Evolutionary conservation across 2,888 invertebrate species (phyloP), one percentile per base, ranked within the genome.

Genomic region (Leptogaster cylindrica): DNA sequence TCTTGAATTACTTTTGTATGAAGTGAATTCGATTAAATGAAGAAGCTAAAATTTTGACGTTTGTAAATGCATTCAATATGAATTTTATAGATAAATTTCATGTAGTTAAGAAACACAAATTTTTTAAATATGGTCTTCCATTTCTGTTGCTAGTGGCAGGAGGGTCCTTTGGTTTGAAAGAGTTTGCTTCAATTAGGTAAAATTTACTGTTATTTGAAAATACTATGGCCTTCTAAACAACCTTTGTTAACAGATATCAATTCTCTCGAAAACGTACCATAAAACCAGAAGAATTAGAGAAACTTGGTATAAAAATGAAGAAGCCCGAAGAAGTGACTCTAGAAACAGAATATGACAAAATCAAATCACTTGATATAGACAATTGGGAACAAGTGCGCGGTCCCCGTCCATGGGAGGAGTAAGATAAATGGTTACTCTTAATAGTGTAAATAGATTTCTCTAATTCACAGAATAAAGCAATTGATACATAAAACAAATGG

Each of bases 351-450:
- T 93, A 85, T 82, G 89, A 92, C 72, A 89, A 89, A 79, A 83
- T 92, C 2, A 84, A 90, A 77, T 79, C 84, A 65, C 78, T 90
- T 36, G 90, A 95, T 77, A 87, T 92, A 72, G 89, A 93, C 71
- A 85, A 89, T 73, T 95, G 95, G 95, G 87, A 91, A 76, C 93
- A 94, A 76, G 87, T 88, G 71, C 83, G 95, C 73, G 93, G 93
- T 0, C 91, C 93, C 3, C 83, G 95, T 64, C 93, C 94, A 0
- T 94, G 93, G 93, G 94, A 95, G 76, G 84, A 87, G 23, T n/a
- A 25, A 1, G 33, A 33, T n/a, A n/a, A n/a, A n/a, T n/a, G n/a
- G n/a, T n/a, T n/a, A n/a, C n/a, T n/a, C n/a, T n/a, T n/a, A 1
- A 33, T 33, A 33, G 33, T 10, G 1, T 33, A 10, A 2, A 33